Conservation (phyloP, 2,113 vertebrate species). For the Gasterosteus nipponicus region DNA sequence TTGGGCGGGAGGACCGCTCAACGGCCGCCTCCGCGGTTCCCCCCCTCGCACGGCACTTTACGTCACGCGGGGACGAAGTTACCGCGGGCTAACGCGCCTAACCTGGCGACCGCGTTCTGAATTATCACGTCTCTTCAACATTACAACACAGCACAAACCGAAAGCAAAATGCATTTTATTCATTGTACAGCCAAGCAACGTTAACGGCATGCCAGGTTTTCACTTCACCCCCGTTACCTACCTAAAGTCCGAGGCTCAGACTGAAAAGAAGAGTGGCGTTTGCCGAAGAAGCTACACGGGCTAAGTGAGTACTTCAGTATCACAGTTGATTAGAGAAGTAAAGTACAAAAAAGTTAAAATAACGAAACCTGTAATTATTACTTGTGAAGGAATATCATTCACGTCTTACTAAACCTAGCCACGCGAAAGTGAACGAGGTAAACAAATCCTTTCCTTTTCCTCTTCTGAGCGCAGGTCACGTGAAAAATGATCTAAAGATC, state of each 20-base stretch:
- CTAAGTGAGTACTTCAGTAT: constrained; percentile 56
- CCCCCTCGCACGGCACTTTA: neutral
- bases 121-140: constrained; percentile 31
- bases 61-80: constrained; percentile 30
- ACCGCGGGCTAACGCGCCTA: constrained; percentile 7
- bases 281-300: constrained; percentile 65
- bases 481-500: too few relatives aligned
- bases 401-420: too few relatives aligned
- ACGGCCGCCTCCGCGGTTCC: too few relatives aligned
- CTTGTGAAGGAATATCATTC: too few relatives aligned
- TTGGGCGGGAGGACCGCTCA: neutral
- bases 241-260: constrained; percentile 83
- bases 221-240: constrained; percentile 78
- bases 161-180: constrained; percentile 45
- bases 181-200: constrained; percentile 31
- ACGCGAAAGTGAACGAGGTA: too few relatives aligned
- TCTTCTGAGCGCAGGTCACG: too few relatives aligned
- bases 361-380: too few relatives aligned
- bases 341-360: too few relatives aligned
- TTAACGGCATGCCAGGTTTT: constrained; percentile 57
- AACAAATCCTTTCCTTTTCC: too few relatives aligned
- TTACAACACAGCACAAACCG: constrained; percentile 9
- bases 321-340: constrained; percentile 56
- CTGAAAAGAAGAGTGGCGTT: constrained; percentile 74
- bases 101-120: constrained; percentile 51